These are phyloP conservation scores for Anguilla anguilla DNA, from an alignment of 2,797 vertebrate genomes.

Conservation along the genomic window DNA sequence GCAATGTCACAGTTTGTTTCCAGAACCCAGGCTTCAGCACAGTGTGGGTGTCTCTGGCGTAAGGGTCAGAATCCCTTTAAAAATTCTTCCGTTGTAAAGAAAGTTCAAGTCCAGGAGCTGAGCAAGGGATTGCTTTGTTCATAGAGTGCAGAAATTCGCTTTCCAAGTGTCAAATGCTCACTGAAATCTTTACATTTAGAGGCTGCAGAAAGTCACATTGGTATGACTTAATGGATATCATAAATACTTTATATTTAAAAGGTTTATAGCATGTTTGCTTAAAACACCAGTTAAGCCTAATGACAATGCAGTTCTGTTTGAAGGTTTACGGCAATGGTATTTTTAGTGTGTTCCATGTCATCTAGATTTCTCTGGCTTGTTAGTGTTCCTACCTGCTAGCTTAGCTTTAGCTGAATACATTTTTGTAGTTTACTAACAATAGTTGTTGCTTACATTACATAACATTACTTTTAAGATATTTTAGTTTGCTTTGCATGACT, in stretches of 20 bases:
- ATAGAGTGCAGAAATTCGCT: not conserved
- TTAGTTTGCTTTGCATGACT: too few species aligned
- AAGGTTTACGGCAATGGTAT: too few species aligned
- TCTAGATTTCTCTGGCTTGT: too few species aligned
- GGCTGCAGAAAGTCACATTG: not conserved
- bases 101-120: not conserved
- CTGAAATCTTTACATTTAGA: not conserved
- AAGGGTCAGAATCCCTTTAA: not conserved
- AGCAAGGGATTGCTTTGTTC: not conserved
- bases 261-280: not conserved
- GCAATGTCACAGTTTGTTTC: not conserved
- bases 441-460: too few species aligned
- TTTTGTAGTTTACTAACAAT: not conserved
- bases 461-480: too few species aligned
- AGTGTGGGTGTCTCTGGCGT: constrained; percentile 1
- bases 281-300: not conserved
- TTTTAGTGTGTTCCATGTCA: too few species aligned
- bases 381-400: too few species aligned
- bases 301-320: not conserved
- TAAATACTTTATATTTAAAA: not conserved
- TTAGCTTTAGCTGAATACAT: not conserved
- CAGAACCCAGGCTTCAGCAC: not conserved
- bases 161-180: not conserved
- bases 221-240: not conserved
- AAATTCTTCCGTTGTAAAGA: not conserved